A percentile compares a stretch with the other conserved stretches of the same genome.
phyloP scores from a whole-genome alignment of 2,888 invertebrate genomes.

The Volucella inanis region DNA sequence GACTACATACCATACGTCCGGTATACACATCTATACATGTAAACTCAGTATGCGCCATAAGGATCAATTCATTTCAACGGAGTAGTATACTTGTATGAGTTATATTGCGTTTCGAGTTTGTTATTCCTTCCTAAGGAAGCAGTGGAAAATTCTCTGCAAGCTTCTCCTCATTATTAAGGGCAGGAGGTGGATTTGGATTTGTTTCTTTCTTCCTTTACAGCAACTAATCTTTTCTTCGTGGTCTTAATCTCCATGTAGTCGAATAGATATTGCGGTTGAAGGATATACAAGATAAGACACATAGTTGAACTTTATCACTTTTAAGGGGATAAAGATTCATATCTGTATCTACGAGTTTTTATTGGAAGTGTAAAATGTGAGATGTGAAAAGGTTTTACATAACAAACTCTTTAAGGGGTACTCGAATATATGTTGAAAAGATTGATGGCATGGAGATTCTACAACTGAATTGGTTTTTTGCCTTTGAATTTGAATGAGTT shows the following conservation, averaged over 20 bases:
- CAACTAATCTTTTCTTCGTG: slow-evolving; percentile 39
- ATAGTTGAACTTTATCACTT: slow-evolving; percentile 32
- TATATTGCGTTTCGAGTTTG: slow-evolving; percentile 9
- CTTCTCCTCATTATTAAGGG: slow-evolving; percentile 45
- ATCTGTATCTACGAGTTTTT: background rate
- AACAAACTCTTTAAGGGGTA: too few relatives aligned
- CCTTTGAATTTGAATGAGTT: too few relatives aligned
- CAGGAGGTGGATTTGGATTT: background rate
- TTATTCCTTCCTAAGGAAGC: slow-evolving; percentile 2
- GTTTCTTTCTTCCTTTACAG: slow-evolving; percentile 2
- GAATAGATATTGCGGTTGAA: slow-evolving; percentile 27
- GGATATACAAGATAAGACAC: slow-evolving; percentile 10
- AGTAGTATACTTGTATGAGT: slow-evolving; percentile 18
- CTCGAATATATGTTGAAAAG: too few relatives aligned
- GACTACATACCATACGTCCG: background rate
- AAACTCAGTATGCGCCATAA: background rate
- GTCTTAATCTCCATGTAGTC: slow-evolving; percentile 6
- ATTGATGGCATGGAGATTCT: too few relatives aligned
- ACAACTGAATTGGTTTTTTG: too few relatives aligned
- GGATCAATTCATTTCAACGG: slow-evolving; percentile 32
- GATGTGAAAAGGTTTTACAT: too few relatives aligned
- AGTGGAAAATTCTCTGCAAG: slow-evolving; percentile 39
- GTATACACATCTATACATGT: background rate
- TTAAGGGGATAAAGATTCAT: background rate
- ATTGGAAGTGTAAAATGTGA: too few relatives aligned